A percentile compares a stretch with the other conserved stretches of the same genome.
Evolutionary conservation across 2,888 invertebrate species (phyloP).

Genomic region (Drosophila eohydei): DNA sequence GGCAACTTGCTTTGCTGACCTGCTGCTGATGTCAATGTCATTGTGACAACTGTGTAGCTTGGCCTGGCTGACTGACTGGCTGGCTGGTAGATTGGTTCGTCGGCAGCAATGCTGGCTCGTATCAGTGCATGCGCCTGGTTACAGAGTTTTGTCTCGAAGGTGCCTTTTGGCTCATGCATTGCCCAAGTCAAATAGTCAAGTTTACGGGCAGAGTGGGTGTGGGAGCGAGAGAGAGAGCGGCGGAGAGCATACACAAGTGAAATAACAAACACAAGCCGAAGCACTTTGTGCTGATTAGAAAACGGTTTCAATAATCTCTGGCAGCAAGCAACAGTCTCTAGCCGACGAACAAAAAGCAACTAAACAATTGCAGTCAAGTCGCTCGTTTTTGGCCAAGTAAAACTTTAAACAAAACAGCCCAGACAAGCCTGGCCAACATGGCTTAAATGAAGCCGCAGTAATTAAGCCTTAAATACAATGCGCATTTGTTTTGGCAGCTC

Average conservation of each 20-base stretch:
- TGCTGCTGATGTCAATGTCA: constrained; percentile 54
- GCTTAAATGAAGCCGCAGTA: constrained; percentile 49
- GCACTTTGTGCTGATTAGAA: constrained; percentile 75
- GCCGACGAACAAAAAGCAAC: constrained; percentile 33
- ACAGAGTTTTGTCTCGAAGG: constrained; percentile 34
- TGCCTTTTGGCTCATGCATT: constrained; percentile 53
- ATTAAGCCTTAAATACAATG: constrained; percentile 70
- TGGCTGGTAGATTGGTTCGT: not conserved
- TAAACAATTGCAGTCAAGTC: constrained; percentile 61
- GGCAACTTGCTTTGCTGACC: constrained; percentile 46
- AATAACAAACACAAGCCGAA: constrained; percentile 33
- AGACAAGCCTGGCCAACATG: constrained; percentile 12
- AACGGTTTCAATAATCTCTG: constrained; percentile 65
- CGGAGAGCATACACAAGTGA: constrained; percentile 6
- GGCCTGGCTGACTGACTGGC: not conserved
- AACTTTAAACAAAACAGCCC: constrained; percentile 61
- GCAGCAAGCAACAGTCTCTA: constrained; percentile 20
- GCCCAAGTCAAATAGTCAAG: constrained; percentile 56
- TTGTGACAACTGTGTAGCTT: constrained; percentile 58
- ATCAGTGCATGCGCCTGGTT: constrained; percentile 36
- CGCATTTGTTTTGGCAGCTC: constrained; percentile 61
- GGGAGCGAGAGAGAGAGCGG: not conserved
- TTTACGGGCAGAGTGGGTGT: constrained; percentile 34
- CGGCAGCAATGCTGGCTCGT: constrained; percentile 22
- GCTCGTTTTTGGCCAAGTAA: constrained; percentile 24